Evolutionary conservation across 2,888 invertebrate genomes (phyloP).

Genomic region (Oxyscelio sp.): DNA sequence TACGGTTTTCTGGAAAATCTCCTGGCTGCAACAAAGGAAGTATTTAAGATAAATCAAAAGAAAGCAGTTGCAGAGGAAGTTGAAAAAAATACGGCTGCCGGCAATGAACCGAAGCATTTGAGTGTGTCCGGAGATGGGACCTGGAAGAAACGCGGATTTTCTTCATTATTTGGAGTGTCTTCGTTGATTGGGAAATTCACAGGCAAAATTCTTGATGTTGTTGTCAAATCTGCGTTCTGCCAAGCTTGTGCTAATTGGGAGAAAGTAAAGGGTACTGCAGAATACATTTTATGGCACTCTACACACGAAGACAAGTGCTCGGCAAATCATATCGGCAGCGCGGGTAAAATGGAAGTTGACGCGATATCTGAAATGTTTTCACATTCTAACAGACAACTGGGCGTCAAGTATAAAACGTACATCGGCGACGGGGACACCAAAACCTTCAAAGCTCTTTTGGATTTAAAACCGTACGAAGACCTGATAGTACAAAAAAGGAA

Average conservation of each 20-base stretch:
- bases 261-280: constrained; percentile 9
- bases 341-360: constrained; percentile 30
- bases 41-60: not conserved
- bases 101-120: not conserved
- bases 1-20: constrained; percentile 7
- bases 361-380: too few relatives aligned
- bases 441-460: constrained; percentile 59
- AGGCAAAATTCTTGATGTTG: constrained; percentile 20
- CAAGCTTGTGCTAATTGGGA: constrained; percentile 34
- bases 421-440: too few relatives aligned
- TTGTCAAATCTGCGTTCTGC: constrained; percentile 35
- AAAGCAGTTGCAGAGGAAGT: not conserved
- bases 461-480: too few relatives aligned
- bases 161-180: not conserved
- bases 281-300: constrained; percentile 19
- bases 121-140: constrained; percentile 1
- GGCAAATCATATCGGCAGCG: not conserved
- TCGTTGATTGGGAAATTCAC: constrained; percentile 26
- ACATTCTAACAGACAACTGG: too few relatives aligned
- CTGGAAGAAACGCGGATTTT: constrained; percentile 20
- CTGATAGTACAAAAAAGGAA: constrained; percentile 23
- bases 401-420: constrained; percentile 22
- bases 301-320: not conserved
- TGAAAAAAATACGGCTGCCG: not conserved
- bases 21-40: not conserved